Evolutionary conservation across 2,113 vertebrate genomes (phyloP).

Genomic region (Menura novaehollandiae): DNA sequence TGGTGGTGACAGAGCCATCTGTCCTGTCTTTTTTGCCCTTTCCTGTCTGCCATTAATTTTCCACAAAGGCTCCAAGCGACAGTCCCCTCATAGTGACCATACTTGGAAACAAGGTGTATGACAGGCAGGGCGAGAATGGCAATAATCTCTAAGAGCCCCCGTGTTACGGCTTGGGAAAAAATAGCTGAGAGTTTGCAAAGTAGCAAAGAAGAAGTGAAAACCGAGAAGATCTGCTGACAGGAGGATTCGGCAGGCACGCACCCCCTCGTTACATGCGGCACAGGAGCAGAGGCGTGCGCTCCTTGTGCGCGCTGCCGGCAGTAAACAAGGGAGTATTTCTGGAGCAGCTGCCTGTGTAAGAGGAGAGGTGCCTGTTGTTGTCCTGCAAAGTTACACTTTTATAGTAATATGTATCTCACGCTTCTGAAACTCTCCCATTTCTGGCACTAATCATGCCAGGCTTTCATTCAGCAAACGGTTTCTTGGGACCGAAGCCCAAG

Average conservation of each 20-base stretch:
- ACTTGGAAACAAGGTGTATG: constrained; percentile 84
- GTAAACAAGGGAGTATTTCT: constrained; percentile 35
- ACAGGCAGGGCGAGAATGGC: constrained; percentile 62
- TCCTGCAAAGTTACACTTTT: neutral
- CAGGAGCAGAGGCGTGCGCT: neutral
- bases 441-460: neutral
- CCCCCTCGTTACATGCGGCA: neutral
- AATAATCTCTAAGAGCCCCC: constrained; percentile 33
- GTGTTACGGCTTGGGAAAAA: neutral
- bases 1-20: constrained; percentile 90
- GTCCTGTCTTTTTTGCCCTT: constrained; percentile 88
- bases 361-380: constrained; percentile 13
- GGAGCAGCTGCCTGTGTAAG: constrained; percentile 34
- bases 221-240: constrained; percentile 36
- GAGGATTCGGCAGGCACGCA: neutral
- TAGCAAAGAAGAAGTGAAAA: constrained; percentile 12
- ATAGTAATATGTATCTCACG: accelerated
- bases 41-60: constrained; percentile 90
- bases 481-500: accelerated
- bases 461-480: neutral
- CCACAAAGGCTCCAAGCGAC: constrained; percentile 84
- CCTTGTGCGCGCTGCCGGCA: neutral
- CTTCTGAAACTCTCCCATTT: neutral
- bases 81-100: constrained; percentile 88
- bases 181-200: constrained; percentile 34